Conservation (phyloP, 2,888 invertebrate species). For the Ophion slaviceki region DNA sequence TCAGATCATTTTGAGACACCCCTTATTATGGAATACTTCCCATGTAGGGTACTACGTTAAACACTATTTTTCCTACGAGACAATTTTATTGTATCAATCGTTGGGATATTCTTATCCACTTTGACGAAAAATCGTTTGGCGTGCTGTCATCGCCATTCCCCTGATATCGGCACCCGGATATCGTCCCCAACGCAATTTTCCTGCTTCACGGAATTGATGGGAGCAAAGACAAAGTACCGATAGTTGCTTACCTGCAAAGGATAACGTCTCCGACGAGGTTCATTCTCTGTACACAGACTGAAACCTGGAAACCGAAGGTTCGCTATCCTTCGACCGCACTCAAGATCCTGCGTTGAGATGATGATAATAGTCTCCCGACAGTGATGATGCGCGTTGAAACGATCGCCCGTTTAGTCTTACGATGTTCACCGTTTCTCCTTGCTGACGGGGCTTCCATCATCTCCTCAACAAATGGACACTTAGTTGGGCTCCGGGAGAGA, state of each 20-base stretch:
- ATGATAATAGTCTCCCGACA: conserved; percentile 41
- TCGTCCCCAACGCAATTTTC: conserved; percentile 7
- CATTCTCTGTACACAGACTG: not conserved
- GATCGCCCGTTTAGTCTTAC: conserved; percentile 35
- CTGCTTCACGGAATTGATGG: conserved; percentile 25
- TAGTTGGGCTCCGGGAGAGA: conserved; percentile 30
- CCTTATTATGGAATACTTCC: not conserved
- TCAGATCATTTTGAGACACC: too few relatives aligned
- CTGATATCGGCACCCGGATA: conserved; percentile 4
- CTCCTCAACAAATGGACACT: conserved; percentile 33
- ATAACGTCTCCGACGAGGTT: conserved; percentile 3
- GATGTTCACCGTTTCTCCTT: conserved; percentile 12
- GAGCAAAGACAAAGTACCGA: conserved; percentile 10
- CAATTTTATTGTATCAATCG: not conserved
- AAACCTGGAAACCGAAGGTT: conserved; percentile 15
- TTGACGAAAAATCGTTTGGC: not conserved
- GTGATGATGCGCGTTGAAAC: conserved; percentile 13
- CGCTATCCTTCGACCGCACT: conserved; percentile 24
- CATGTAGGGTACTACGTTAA: not conserved
- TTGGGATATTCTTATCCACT: not conserved
- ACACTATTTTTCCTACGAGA: not conserved
- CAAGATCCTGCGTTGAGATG: conserved; percentile 1
- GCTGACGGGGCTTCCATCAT: conserved; percentile 12
- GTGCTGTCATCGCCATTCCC: not conserved
- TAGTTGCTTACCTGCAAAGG: not conserved